Evolutionary conservation across 2,113 vertebrate species (phyloP), one percentile per base, ranked within the genome.

Genomic region (Arothron firmamentum): DNA sequence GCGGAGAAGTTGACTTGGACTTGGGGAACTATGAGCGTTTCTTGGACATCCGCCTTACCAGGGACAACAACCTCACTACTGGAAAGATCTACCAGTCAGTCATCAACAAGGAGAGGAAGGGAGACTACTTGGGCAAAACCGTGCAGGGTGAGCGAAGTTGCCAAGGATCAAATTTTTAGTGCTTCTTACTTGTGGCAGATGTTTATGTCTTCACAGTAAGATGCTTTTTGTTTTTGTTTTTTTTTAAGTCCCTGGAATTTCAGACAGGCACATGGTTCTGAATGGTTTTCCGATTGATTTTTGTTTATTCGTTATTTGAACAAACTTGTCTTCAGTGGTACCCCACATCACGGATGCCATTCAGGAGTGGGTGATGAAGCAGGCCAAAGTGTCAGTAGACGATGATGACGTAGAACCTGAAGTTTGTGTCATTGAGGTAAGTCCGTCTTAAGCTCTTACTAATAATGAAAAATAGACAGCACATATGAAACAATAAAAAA

Each of bases 71-170:
- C 69, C 87, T 98, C 74, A 99, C 97, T 14, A 99, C 97, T 0
- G 97, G 97, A 21, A 98, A 98, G 83, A 98, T 98, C 80, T 99
- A 99, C 82, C 96, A 97, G 78, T 95, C 92, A 0, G 97, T 99
- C 34, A 99, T 99, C 80, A 98, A 92, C 85, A 98, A 98, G 86
- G 97, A 99, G 74, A 91, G 97, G 61, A 93, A 90, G 43, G 97
- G 97, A 59, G 96, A 99, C 80, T 99, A 98, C 69, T 87, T 99
- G 41, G 96, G 97, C 65, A 99, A 97, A 86, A 99, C 97, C 0
- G 97, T 99, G 8, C 97, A 73, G 31, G 70, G 70, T 72, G 62
- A 72, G 52, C 31, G 17, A 47, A 12, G 10, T 8, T 1, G n/a
- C 10, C 3, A 14, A 53, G 16, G 7, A 10, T n/a, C 5, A 25